Base-by-base conservation (phyloP, 2,888 invertebrate species). In the Laothoe populi region DNA sequence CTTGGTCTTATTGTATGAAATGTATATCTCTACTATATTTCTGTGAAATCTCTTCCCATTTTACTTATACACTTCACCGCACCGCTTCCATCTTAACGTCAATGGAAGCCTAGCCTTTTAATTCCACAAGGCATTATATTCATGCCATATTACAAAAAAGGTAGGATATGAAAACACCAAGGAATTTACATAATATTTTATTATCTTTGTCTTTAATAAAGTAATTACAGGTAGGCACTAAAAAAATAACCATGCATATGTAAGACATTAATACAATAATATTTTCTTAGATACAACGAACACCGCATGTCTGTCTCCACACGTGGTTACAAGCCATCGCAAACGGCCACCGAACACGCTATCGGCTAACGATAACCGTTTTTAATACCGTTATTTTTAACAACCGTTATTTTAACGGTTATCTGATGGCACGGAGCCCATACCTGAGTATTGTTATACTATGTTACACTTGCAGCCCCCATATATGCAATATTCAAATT, bases 161-260 rank as follows among this genome's bases (percentile, higher is more conserved):
- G n/a, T 11, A n/a, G 8, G n/a, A 59, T 5, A 59, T 26, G 35
- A 70, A 69, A 66, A 61, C 40, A 19, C 62, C 61, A 65, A 59
- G 26, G 19, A 83, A 87, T 89, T 90, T 89, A 88, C 87, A 90
- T 90, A 78, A 88, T 90, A 87, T 89, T 91, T 91, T 91, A 90
- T 92, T 91, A 92, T 91, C 90, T 92, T 91, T 91, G 92, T 92
- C 90, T 92, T 92, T 89, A 90, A 92, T 92, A 92, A 92, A 92
- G 91, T 92, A 92, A 91, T 92, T 92, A 92, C 89, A 92, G 92
- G 88, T 90, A 92, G 91, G 91, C 92, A 90, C 91, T 92, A 92
- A 91, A 91, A 90, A 91, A 92, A 91, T 90, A 92, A 92, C 90
- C 91, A 92, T 92, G 91, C 92, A 87, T 90, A 90, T 90, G 86